Evolutionary conservation across 2,113 vertebrate species (phyloP), one percentile per base, ranked within the genome.

Genomic region (Phoenicopterus ruber): DNA sequence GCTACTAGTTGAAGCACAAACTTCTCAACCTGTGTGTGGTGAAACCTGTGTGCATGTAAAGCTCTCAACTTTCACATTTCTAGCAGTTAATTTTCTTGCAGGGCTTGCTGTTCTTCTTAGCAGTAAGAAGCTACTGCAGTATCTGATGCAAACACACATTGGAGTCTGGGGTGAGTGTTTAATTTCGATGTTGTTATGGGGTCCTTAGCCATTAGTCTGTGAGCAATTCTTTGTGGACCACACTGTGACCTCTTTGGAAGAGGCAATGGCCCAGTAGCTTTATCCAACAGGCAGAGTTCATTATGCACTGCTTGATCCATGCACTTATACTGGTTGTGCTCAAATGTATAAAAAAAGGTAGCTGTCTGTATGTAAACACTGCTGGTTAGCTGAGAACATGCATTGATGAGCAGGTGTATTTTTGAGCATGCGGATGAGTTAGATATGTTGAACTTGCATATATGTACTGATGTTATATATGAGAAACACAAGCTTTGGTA

Each of bases 11-110:
- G 4, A 21, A 49, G 12, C 11, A 14, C 12, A 7, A 31, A 3
- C 8, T n/a, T 76, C 4, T 26, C 1, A 6, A 0, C 0, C 3
- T 38, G 20, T 1, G 2, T 3, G 11, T 3, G 6, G 3, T 9
- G 10, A 9, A 10, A 1, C 0, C 0, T 4, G 2, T 3, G 3
- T 24, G 19, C 0, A 0, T 32, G 11, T 0, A 7, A n/a, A 17
- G 8, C 10, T 38, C 20, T 21, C 29, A 17, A 3, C 1, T 15
- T 20, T 2, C 1, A 0, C 0, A 0, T 20, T 32, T 65, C 3
- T 6, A 6, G 47, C 2, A 17, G 2, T 11, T 8, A 0, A n/a
- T 34, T 19, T 21, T 44, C 9, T 28, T 50, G 10, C 8, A 61
- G 26, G 25, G 0, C 11, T 20, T 24, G 22, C 6, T 38, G 20